Evolutionary conservation across 2,888 invertebrate species (phyloP).

Genomic region (Melieria crassipennis): DNA sequence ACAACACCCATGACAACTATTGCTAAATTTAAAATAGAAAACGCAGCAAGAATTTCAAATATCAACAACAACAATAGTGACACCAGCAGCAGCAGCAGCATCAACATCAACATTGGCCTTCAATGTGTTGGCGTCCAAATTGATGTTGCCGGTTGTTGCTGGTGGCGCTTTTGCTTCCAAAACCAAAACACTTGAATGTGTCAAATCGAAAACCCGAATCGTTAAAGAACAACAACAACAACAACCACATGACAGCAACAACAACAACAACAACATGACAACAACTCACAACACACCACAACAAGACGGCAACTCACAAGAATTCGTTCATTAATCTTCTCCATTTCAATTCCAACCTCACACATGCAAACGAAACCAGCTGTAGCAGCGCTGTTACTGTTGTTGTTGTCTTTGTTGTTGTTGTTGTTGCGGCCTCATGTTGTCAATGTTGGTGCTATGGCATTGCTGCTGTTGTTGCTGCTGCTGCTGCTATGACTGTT

Average conservation of each 20-base stretch:
- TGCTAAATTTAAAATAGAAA: not conserved
- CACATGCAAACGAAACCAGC: not conserved
- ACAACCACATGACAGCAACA: not conserved
- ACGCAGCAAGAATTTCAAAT: not conserved
- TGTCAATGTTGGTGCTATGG: too few species aligned
- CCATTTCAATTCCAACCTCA: not conserved
- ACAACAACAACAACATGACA: not conserved
- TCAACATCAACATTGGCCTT: too few species aligned
- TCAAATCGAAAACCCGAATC: not conserved
- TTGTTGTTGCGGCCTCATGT: too few species aligned
- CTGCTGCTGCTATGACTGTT: not conserved
- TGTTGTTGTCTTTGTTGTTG: too few species aligned
- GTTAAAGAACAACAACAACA: too few species aligned
- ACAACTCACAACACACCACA: not conserved
- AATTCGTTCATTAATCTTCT: constrained; percentile 3
- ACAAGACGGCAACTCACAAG: not conserved
- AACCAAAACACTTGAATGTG: not conserved
- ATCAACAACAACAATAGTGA: not conserved
- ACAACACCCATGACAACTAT: not conserved
- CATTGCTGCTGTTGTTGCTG: too few species aligned
- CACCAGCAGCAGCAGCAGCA: too few species aligned
- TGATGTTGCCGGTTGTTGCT: not conserved
- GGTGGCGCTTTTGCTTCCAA: not conserved
- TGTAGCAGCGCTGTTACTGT: not conserved
- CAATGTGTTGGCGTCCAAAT: too few species aligned